A percentile compares a stretch with the other conserved stretches of the same genome.
phyloP scores from a whole-genome alignment of 2,797 vertebrate species.

The Spinus olivaceus region DNA sequence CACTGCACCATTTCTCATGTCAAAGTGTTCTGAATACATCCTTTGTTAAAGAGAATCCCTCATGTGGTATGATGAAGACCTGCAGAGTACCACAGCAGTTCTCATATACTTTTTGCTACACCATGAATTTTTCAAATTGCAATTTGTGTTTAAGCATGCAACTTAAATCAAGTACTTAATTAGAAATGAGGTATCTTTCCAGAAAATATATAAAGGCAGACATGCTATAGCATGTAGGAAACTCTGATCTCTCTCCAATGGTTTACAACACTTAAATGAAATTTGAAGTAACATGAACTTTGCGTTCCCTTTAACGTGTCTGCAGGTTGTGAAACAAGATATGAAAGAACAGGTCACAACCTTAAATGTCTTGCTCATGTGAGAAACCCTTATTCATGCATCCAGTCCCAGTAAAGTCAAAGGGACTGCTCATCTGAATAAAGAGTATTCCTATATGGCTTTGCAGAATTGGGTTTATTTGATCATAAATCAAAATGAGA shows the following conservation, averaged over 20 bases:
- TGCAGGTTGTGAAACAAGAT: slow-evolving; percentile 23
- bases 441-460: slow-evolving; percentile 13
- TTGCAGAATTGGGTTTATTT: slow-evolving; percentile 37
- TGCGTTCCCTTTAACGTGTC: not conserved
- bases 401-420: not conserved
- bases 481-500: slow-evolving; percentile 53
- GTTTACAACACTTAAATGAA: not conserved
- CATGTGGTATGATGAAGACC: not conserved
- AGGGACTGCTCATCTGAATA: slow-evolving; percentile 39
- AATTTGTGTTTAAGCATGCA: not conserved
- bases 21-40: not conserved
- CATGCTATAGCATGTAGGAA: not conserved
- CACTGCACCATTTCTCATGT: not conserved
- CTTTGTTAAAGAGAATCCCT: not conserved
- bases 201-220: not conserved
- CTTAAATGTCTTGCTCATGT: not conserved
- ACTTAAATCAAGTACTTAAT: slow-evolving; percentile 5
- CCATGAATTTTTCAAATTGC: slow-evolving; percentile 11
- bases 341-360: slow-evolving; percentile 20
- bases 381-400: slow-evolving; percentile 21
- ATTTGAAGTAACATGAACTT: not conserved
- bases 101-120: not conserved
- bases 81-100: not conserved
- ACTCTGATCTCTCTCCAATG: slow-evolving; percentile 1
- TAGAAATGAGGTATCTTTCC: slow-evolving; percentile 15